phyloP scores from a whole-genome alignment of 2,113 vertebrate genomes.

The Sterrhoptilus dennistouni region DNA sequence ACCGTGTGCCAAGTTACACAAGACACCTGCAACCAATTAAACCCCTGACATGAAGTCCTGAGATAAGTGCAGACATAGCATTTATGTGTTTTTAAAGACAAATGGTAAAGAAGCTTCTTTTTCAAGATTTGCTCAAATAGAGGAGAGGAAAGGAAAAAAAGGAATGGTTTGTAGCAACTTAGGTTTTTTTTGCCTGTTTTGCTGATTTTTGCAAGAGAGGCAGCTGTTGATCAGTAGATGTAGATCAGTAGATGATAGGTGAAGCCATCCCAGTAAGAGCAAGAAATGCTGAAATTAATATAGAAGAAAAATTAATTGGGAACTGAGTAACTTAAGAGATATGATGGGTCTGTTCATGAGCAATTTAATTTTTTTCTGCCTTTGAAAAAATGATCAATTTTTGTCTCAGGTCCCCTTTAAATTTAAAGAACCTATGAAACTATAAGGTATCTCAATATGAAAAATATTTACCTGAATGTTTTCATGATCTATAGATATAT shows the following conservation, averaged over 20 bases:
- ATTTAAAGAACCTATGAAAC: not conserved
- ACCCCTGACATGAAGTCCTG: not conserved
- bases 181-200: not conserved
- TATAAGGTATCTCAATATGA: not conserved
- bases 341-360: not conserved
- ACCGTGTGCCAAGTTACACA: not conserved
- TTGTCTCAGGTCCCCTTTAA: not conserved
- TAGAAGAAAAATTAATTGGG: not conserved
- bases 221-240: not conserved
- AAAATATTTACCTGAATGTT: not conserved
- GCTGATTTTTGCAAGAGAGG: not conserved
- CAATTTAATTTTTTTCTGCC: not conserved
- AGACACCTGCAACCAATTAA: not conserved
- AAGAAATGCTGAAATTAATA: not conserved
- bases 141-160: not conserved
- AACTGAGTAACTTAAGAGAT: not conserved
- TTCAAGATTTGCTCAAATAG: not conserved
- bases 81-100: not conserved
- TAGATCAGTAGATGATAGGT: not conserved
- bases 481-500: not conserved
- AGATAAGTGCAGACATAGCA: accelerated
- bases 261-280: not conserved
- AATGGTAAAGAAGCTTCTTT: not conserved
- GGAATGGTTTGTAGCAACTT: not conserved
- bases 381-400: not conserved